Evolutionary conservation across 64 coral and sea anemone species (phyloP).

Genomic region (Montipora cactus): DNA sequence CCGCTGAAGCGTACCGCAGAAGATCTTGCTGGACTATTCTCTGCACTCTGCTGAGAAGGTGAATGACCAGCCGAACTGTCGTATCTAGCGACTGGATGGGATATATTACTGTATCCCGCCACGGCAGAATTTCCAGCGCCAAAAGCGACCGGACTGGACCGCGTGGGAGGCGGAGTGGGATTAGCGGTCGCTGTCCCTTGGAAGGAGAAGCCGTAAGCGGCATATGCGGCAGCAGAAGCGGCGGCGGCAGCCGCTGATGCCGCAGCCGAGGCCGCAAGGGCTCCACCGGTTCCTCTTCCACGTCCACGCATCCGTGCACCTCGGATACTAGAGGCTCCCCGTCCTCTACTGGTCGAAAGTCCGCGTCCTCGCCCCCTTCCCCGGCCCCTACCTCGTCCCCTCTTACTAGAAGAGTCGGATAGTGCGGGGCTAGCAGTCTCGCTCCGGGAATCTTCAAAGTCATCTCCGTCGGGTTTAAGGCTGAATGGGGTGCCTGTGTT

Average conservation of each 20-base stretch:
- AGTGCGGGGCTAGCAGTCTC: constrained; percentile 78
- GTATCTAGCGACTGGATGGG: constrained; percentile 80
- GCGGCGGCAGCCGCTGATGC: constrained; percentile 95
- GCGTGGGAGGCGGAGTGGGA: constrained; percentile 87
- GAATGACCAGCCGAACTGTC: constrained; percentile 53
- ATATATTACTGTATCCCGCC: constrained; percentile 65
- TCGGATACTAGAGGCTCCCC: constrained; percentile 67
- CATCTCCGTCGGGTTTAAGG: constrained; percentile 72
- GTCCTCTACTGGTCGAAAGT: constrained; percentile 40
- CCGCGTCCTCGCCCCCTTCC: constrained; percentile 68
- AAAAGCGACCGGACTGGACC: constrained; percentile 95
- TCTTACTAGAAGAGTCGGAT: constrained; percentile 28
- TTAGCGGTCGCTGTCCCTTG: constrained; percentile 84
- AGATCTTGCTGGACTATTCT: constrained; percentile 49
- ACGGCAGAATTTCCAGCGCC: constrained; percentile 74
- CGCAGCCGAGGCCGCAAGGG: constrained; percentile 93
- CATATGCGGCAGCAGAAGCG: constrained; percentile 95
- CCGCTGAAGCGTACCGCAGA: constrained; percentile 9
- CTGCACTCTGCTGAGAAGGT: constrained; percentile 11
- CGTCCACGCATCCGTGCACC: constrained; percentile 81
- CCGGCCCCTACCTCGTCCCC: constrained; percentile 73
- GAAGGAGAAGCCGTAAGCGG: constrained; percentile 95
- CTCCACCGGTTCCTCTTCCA: constrained; percentile 86
- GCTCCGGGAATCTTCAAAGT: constrained; percentile 71
- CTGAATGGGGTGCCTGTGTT: constrained; percentile 75